Evolutionary conservation across 1,140 invertebrate genomes (phyloP).

Genomic region (Neotoxoptera formosana): DNA sequence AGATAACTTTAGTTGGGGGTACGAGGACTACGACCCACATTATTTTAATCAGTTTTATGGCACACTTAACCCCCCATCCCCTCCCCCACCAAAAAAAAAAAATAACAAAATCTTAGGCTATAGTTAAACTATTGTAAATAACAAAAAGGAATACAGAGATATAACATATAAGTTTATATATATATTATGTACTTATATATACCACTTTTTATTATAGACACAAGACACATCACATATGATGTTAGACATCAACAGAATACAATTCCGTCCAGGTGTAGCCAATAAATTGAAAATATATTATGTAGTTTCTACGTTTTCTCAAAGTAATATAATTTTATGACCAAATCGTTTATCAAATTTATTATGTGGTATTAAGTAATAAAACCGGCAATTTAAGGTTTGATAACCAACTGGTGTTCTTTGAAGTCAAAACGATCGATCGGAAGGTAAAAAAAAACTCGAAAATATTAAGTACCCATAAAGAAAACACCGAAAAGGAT

Average conservation of each 20-base stretch:
- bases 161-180: too few relatives aligned
- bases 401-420: background rate
- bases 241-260: background rate
- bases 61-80: too few relatives aligned
- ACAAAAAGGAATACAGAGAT: too few relatives aligned
- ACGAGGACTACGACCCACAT: too few relatives aligned
- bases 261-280: background rate
- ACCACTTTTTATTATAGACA: too few relatives aligned
- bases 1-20: too few relatives aligned
- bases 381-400: background rate
- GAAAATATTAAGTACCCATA: background rate
- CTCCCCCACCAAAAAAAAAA: too few relatives aligned
- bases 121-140: too few relatives aligned
- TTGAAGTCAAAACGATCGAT: background rate
- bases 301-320: background rate
- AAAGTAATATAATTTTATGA: background rate
- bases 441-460: background rate
- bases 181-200: too few relatives aligned
- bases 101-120: too few relatives aligned
- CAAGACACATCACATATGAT: background rate
- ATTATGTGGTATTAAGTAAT: slow-evolving; percentile 1
- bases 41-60: too few relatives aligned
- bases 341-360: slow-evolving; percentile 4
- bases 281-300: background rate
- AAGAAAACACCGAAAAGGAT: background rate